These are phyloP conservation scores for Hypsibius dujardini DNA, from an alignment of 1,140 invertebrate genomes.

Conservation along the genomic window DNA sequence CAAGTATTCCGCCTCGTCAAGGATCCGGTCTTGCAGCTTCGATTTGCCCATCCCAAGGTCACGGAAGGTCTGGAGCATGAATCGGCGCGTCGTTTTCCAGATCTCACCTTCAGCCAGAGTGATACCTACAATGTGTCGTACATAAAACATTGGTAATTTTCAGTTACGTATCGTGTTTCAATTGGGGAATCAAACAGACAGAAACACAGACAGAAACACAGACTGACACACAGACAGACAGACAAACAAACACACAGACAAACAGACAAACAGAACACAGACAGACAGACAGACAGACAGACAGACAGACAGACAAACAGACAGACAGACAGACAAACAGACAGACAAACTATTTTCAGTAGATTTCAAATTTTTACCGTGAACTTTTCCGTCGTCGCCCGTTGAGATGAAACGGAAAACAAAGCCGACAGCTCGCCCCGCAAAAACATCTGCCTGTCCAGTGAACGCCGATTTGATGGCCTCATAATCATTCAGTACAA, in stretches of 20 bases:
- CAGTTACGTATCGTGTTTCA: not conserved
- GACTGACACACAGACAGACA: too few relatives aligned
- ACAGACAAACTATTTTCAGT: too few relatives aligned
- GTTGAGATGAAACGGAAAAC: not conserved
- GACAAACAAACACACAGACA: too few relatives aligned
- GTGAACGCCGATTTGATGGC: too few relatives aligned
- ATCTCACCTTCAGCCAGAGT: slow-evolving; percentile 57
- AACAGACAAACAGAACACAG: too few relatives aligned
- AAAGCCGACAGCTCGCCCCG: not conserved
- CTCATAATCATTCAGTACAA: not conserved
- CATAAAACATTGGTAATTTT: not conserved
- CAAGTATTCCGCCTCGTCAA: slow-evolving; percentile 30
- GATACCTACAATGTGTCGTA: slow-evolving; percentile 41
- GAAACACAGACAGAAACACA: too few relatives aligned
- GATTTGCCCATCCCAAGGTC: slow-evolving; percentile 45
- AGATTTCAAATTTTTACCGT: not conserved
- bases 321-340: too few relatives aligned
- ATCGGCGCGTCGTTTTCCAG: slow-evolving; percentile 66
- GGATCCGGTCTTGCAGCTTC: slow-evolving; percentile 46
- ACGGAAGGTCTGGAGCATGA: slow-evolving; percentile 50
- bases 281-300: too few relatives aligned
- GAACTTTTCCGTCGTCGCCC: not conserved
- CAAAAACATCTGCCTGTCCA: not conserved
- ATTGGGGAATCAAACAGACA: not conserved
- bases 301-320: too few relatives aligned